Conservation (phyloP, 2,888 invertebrate species). For the Polydesmus complanatus region DNA sequence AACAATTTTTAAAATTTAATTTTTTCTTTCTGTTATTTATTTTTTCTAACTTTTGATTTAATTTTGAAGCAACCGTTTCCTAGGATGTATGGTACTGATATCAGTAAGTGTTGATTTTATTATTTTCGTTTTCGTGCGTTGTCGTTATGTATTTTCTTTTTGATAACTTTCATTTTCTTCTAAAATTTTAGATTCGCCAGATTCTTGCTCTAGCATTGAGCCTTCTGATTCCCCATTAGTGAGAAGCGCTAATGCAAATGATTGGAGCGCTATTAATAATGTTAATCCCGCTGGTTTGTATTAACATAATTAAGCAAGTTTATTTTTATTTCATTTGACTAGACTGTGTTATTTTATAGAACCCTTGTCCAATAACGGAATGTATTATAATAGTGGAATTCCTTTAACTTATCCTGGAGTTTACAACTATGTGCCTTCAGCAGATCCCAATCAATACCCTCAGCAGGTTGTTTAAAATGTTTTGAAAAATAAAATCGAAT, state of each 20-base stretch:
- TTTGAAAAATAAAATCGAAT: too few relatives aligned
- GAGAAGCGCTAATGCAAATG: neutral
- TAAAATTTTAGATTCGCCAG: neutral
- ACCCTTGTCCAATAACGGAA: slow-evolving; percentile 34
- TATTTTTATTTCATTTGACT: neutral
- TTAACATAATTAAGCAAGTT: neutral
- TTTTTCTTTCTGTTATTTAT: neutral
- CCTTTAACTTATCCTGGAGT: slow-evolving; percentile 37
- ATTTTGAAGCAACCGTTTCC: neutral
- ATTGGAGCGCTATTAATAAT: slow-evolving; percentile 5
- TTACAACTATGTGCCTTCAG: slow-evolving; percentile 34
- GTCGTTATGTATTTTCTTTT: neutral
- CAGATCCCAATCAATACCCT: slow-evolving; percentile 24
- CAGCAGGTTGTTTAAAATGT: too few relatives aligned
- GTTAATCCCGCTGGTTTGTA: slow-evolving; percentile 5
- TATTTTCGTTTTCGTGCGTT: neutral
- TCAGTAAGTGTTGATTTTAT: neutral
- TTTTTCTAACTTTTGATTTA: neutral
- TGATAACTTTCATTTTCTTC: neutral
- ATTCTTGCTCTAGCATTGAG: neutral
- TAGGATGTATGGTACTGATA: slow-evolving; percentile 8
- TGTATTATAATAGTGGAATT: slow-evolving; percentile 38
- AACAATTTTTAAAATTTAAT: neutral
- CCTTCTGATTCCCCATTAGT: neutral
- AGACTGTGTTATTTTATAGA: slow-evolving; percentile 12